These are phyloP conservation scores for Antheraea yamamai DNA, from an alignment of 2,888 invertebrate species.

Conservation along the genomic window DNA sequence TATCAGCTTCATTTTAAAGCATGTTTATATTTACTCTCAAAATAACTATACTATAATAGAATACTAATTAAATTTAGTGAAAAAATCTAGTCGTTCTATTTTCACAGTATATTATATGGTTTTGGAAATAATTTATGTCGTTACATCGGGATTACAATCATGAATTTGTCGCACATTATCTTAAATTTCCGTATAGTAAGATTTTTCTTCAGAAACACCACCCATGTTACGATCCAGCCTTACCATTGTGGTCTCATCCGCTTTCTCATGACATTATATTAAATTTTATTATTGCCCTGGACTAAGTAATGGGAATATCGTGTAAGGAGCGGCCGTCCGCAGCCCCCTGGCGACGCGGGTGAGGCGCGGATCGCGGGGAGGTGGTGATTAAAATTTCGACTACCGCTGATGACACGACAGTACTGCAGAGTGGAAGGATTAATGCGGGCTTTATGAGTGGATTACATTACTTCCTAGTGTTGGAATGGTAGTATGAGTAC, in stretches of 20 bases:
- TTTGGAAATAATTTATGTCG: background rate
- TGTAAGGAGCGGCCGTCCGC: conserved; percentile 80
- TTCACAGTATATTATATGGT: background rate
- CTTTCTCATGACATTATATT: conserved; percentile 76
- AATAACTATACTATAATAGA: background rate
- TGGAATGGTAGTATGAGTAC: conserved; percentile 46
- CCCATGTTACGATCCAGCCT: conserved; percentile 24
- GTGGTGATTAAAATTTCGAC: conserved; percentile 80
- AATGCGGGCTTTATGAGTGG: conserved; percentile 77
- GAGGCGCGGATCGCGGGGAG: conserved; percentile 32
- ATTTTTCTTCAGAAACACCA: conserved; percentile 2
- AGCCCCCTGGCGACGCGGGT: conserved; percentile 63
- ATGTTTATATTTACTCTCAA: conserved; percentile 16
- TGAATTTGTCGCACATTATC: no score
- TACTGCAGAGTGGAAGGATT: conserved; percentile 73
- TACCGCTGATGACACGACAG: conserved; percentile 79
- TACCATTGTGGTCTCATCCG: conserved; percentile 69
- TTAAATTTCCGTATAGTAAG: background rate
- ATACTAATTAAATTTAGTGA: background rate
- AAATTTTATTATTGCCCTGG: conserved; percentile 82
- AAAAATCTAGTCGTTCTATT: background rate
- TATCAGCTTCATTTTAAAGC: conserved; percentile 26
- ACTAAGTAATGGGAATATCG: conserved; percentile 83
- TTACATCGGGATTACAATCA: background rate
- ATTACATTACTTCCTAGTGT: conserved; percentile 73